phyloP scores from a whole-genome alignment of 2,888 invertebrate genomes.

The Hydropsyche betteni region DNA sequence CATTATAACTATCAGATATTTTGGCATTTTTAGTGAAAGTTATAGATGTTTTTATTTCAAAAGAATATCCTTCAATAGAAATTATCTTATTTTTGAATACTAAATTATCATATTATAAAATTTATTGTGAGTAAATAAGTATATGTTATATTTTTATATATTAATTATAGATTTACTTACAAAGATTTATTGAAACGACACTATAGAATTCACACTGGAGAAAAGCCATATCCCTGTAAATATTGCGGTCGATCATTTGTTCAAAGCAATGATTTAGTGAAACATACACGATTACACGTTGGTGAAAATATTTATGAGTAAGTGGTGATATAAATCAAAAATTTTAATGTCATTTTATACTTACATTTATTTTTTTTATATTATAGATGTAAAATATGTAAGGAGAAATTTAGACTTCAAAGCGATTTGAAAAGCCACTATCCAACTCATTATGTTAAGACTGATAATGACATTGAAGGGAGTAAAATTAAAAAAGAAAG shows the following conservation, averaged over 20 bases:
- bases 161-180: slow-evolving; percentile 60
- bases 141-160: too few relatives aligned
- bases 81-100: too few relatives aligned
- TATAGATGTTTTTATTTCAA: too few relatives aligned
- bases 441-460: slow-evolving; percentile 40
- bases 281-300: slow-evolving; percentile 64
- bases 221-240: slow-evolving; percentile 66
- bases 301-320: slow-evolving; percentile 67
- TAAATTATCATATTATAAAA: too few relatives aligned
- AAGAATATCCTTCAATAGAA: too few relatives aligned
- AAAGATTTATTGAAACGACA: slow-evolving; percentile 68
- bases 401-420: slow-evolving; percentile 42
- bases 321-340: slow-evolving; percentile 52
- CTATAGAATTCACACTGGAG: slow-evolving; percentile 67
- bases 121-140: too few relatives aligned
- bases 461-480: slow-evolving; percentile 31
- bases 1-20: not conserved
- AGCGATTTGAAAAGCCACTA: slow-evolving; percentile 43
- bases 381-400: slow-evolving; percentile 43
- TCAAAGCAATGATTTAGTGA: slow-evolving; percentile 67
- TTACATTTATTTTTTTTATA: not conserved
- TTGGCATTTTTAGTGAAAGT: too few relatives aligned
- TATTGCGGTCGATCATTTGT: slow-evolving; percentile 66
- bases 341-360: too few relatives aligned
- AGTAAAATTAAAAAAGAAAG: slow-evolving; percentile 18